phyloP scores from a whole-genome alignment of 2,797 vertebrate genomes.

The Apogon hyalosoma region DNA sequence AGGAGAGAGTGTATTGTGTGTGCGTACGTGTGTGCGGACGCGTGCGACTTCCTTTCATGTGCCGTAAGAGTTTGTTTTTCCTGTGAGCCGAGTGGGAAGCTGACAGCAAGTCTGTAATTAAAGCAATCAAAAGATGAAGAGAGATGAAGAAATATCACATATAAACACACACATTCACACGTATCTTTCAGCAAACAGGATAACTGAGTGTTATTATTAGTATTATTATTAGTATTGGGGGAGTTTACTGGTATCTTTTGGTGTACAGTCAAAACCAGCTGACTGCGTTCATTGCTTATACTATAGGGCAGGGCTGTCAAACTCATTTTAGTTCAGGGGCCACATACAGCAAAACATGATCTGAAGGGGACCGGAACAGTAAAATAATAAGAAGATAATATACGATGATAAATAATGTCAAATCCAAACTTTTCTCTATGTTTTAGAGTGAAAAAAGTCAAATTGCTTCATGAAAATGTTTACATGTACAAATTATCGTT shows the following conservation, averaged over 20 bases:
- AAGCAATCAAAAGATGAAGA: slow-evolving; percentile 84
- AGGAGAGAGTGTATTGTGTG: slow-evolving; percentile 20
- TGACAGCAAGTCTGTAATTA: slow-evolving; percentile 85
- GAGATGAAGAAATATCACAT: slow-evolving; percentile 59
- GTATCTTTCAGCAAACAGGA: background rate
- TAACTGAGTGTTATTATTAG: slow-evolving; percentile 7
- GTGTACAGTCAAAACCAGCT: background rate
- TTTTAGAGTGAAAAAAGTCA: too few relatives aligned
- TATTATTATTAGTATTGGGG: slow-evolving; percentile 9
- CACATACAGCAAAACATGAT: too few relatives aligned
- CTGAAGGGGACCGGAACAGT: too few relatives aligned
- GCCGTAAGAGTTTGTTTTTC: slow-evolving; percentile 78
- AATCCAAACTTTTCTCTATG: too few relatives aligned
- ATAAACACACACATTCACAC: slow-evolving; percentile 31
- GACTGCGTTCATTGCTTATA: too few relatives aligned
- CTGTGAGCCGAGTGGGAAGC: slow-evolving; percentile 73
- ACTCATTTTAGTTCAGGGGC: too few relatives aligned
- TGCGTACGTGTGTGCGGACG: slow-evolving; percentile 33
- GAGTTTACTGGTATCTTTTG: background rate
- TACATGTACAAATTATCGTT: too few relatives aligned
- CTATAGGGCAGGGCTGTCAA: too few relatives aligned
- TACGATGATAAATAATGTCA: too few relatives aligned
- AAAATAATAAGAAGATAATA: too few relatives aligned
- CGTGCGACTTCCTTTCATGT: slow-evolving; percentile 76
- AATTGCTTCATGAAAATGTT: too few relatives aligned